Evolutionary conservation across 2,797 vertebrate species (phyloP).

Genomic region (Epinephelus coioides): DNA sequence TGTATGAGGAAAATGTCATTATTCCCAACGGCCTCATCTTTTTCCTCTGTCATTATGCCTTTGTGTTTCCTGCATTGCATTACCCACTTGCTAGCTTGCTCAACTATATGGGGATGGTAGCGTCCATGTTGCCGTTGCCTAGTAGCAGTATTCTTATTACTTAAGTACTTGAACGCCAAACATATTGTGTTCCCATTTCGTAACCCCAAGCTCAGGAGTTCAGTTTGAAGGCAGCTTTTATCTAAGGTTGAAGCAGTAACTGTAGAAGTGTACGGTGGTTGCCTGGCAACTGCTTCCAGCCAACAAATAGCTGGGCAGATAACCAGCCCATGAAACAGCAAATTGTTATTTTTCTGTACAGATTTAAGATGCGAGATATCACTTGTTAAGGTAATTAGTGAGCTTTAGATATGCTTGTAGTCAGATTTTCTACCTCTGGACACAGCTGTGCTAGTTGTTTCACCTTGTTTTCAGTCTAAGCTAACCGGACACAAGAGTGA

Average conservation of each 20-base stretch:
- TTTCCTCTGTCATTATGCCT: too few species aligned
- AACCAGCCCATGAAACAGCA: not conserved
- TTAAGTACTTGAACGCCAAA: too few species aligned
- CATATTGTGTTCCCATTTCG: too few species aligned
- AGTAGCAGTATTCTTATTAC: too few species aligned
- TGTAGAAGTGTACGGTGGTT: not conserved
- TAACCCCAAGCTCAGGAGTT: too few species aligned
- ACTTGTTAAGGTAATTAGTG: not conserved
- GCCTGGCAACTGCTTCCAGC: not conserved
- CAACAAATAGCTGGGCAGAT: not conserved
- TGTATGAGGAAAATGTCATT: too few species aligned
- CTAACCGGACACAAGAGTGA: not conserved
- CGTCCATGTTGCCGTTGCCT: too few species aligned
- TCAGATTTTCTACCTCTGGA: not conserved
- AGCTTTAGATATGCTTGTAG: not conserved
- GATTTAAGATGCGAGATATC: not conserved
- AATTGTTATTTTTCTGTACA: not conserved
- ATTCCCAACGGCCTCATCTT: too few species aligned
- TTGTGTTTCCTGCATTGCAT: too few species aligned
- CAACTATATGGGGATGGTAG: too few species aligned
- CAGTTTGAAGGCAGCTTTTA: not conserved
- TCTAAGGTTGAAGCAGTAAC: not conserved
- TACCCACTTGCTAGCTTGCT: too few species aligned
- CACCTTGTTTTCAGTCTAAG: not conserved
- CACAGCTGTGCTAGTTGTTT: not conserved